These are phyloP conservation scores for Orchesellides sinensis DNA, from an alignment of 2,888 invertebrate genomes.

Conservation along the genomic window DNA sequence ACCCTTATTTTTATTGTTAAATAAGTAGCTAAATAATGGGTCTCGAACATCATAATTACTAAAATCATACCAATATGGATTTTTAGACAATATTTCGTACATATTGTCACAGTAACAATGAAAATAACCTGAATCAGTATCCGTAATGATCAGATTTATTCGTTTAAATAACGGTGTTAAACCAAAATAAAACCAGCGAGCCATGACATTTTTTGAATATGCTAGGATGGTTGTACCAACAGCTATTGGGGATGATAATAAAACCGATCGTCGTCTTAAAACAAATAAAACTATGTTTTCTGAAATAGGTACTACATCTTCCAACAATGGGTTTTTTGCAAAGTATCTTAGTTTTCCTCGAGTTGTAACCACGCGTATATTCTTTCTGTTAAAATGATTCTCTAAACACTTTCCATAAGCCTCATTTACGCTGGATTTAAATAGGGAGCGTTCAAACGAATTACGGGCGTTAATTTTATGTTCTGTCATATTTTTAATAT, in stretches of 20 bases:
- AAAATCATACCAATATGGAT: background rate
- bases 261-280: background rate
- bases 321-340: background rate
- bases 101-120: background rate
- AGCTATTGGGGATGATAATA: background rate
- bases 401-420: too few species aligned
- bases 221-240: background rate
- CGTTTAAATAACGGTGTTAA: background rate
- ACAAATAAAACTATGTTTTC: background rate
- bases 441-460: too few species aligned
- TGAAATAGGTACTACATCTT: background rate
- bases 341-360: background rate
- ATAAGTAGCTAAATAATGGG: background rate
- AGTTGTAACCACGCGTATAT: too few species aligned
- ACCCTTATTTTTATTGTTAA: background rate
- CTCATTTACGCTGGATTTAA: too few species aligned
- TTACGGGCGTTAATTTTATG: too few species aligned
- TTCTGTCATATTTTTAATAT: too few species aligned
- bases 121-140: background rate
- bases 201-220: background rate
- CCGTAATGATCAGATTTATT: background rate
- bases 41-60: background rate
- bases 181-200: background rate
- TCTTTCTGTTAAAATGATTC: too few species aligned
- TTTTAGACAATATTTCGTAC: background rate